Conservation (phyloP, 2,888 invertebrate genomes). For the Lysandra bellargus region DNA sequence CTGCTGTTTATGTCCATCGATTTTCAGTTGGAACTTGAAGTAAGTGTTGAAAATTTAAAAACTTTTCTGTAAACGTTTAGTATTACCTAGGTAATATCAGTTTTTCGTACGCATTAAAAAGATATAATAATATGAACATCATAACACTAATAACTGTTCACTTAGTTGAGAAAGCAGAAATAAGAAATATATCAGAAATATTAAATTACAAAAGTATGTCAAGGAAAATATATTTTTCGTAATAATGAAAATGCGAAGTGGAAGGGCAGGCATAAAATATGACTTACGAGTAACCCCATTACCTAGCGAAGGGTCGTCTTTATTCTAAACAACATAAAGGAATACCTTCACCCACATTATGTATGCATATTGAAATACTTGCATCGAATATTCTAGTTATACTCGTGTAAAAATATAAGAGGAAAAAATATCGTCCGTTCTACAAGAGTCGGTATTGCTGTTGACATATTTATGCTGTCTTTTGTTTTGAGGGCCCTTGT, state of each 20-base stretch:
- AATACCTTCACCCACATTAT: conserved; percentile 23
- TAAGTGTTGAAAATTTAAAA: background rate
- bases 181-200: background rate
- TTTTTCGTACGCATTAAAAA: too few relatives aligned
- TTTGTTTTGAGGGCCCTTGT: conserved; percentile 24
- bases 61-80: background rate
- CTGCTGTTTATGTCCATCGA: background rate
- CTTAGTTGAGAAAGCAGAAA: background rate
- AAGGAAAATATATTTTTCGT: conserved; percentile 8
- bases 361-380: conserved; percentile 28
- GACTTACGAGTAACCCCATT: conserved; percentile 25
- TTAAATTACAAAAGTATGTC: conserved; percentile 15
- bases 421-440: conserved; percentile 20
- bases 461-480: conserved; percentile 28
- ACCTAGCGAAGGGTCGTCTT: conserved; percentile 27
- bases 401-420: conserved; percentile 10
- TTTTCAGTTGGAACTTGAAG: background rate
- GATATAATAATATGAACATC: too few relatives aligned
- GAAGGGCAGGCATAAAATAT: conserved; percentile 20
- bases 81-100: background rate
- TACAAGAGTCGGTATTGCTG: conserved; percentile 9
- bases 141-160: background rate
- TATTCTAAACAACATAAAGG: conserved; percentile 26
- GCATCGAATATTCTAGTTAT: conserved; percentile 30
- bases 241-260: conserved; percentile 17